These are phyloP conservation scores for Periplaneta americana DNA, from an alignment of 1,140 invertebrate species.

Conservation along the genomic window DNA sequence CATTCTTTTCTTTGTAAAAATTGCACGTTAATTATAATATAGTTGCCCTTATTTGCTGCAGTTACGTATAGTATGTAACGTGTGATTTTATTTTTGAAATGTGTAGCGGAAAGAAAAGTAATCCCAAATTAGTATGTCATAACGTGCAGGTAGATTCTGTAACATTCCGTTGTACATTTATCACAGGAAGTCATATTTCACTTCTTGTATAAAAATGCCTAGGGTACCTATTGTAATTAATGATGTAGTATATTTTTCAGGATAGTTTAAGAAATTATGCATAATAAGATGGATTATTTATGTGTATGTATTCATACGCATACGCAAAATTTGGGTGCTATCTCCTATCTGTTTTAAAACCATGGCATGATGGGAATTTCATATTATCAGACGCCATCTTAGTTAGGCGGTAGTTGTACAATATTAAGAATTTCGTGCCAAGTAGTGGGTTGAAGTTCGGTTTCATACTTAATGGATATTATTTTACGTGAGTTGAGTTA, in stretches of 20 bases:
- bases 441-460: constrained; percentile 50
- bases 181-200: not conserved
- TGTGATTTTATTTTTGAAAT: not conserved
- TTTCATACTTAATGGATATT: constrained; percentile 53
- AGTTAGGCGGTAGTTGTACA: not conserved
- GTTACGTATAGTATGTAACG: not conserved
- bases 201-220: not conserved
- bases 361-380: not conserved
- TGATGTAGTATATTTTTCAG: not conserved
- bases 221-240: not conserved
- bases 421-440: not conserved
- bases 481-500: constrained; percentile 4
- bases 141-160: not conserved
- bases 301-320: no score
- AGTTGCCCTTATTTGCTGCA: not conserved
- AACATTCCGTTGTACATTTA: not conserved
- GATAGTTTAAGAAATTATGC: not conserved
- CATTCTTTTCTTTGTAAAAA: not conserved
- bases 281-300: not conserved
- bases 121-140: not conserved
- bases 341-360: not conserved
- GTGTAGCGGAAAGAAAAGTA: not conserved
- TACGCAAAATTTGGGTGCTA: not conserved
- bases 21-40: not conserved
- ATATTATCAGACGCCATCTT: not conserved